phyloP scores from a whole-genome alignment of 2,888 invertebrate genomes.

The Erpobdella octoculata region DNA sequence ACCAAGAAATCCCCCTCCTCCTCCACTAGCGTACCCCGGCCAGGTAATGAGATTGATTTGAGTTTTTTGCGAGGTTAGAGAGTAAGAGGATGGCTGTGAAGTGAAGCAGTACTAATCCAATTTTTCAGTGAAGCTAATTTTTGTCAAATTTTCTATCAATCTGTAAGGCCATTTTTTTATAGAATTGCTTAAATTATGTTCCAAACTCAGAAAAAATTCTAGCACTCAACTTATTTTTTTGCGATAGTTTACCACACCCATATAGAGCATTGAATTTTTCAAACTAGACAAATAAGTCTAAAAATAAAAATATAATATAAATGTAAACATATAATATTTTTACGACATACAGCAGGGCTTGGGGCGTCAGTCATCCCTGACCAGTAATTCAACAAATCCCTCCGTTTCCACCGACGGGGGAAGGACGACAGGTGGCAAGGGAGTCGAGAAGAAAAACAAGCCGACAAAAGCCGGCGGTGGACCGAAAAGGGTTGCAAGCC shows the following conservation, averaged over 20 bases:
- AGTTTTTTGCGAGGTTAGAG: no score
- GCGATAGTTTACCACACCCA: no score
- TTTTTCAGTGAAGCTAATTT: no score
- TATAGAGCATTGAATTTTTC: no score
- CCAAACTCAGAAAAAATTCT: no score
- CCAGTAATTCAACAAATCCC: background rate
- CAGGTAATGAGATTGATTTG: no score
- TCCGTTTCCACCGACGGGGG: background rate
- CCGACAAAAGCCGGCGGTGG: background rate
- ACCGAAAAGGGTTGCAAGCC: background rate
- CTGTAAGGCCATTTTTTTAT: background rate
- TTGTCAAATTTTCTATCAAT: background rate
- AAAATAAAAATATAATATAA: background rate
- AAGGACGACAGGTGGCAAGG: background rate
- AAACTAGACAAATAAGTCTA: background rate
- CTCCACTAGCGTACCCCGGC: no score
- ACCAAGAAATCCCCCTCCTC: background rate
- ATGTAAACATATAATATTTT: background rate
- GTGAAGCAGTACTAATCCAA: background rate
- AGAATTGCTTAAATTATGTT: no score
- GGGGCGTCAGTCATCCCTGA: background rate
- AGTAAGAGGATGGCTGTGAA: background rate
- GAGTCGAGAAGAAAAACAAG: background rate
- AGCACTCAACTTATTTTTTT: background rate
- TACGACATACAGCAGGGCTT: background rate